Base-by-base conservation (phyloP, 1,140 invertebrate genomes). In the Pogonomyrmex californicus region DNA sequence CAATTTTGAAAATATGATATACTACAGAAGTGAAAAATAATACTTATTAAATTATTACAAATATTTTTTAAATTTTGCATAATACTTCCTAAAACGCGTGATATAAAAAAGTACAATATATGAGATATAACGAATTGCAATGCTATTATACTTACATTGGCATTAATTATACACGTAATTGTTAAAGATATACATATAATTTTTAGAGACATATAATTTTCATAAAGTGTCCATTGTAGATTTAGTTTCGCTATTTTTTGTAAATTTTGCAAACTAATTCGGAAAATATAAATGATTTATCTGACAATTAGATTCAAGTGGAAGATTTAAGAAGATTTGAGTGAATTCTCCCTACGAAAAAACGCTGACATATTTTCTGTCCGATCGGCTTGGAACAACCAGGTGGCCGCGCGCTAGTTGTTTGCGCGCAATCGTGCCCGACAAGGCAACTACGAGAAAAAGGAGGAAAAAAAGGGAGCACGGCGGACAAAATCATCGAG, bases 331-430 rank as follows among this genome's bases (percentile, higher is more conserved):
- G 23, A 23, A 23, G 23, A 36, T 78, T n/a, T 41, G 63, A 54
- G 77, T 30, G 56, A 7, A 6, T 30, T 65, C 77, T 81, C 41
- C 14, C 14, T 41, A 33, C 33, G 77, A 41, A 41, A 70, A 30
- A 79, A 54, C 66, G 58, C 68, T 44, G 62, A 54, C 68, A 60
- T 77, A 92, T 86, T 92, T 91, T 90, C 75, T 86, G 71, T 77
- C 44, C 86, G 90, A 93, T 93, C 90, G 89, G 79, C 60, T 85
- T 65, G 70, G 86, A 92, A 88, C 83, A 94, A 93, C 94, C 93
- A 93, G 93, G 94, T 93, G 92, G 91, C 85, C 62, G 47, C 44
- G 54, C 75, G 86, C 63, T 86, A 90, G 92, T 94, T 94, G 93
- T 94, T 95, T 93, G 92, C 90, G 92, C 89, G 91, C 91, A 93